These are phyloP conservation scores for Micronycteris hirsuta DNA, from an alignment of 2,113 vertebrate genomes.

Conservation along the genomic window DNA sequence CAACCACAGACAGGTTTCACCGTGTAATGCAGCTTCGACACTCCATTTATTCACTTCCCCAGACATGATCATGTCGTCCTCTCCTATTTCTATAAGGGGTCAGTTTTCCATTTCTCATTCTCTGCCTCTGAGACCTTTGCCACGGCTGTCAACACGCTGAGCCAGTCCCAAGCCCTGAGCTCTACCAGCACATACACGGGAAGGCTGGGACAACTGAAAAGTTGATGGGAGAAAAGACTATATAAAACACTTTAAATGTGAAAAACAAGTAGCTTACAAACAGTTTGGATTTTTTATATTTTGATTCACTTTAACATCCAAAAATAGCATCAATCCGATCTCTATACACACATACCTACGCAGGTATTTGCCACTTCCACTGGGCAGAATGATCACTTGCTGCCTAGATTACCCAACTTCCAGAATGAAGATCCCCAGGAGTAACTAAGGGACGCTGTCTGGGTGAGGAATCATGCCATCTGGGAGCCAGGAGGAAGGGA, in stretches of 20 bases:
- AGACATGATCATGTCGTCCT: background rate
- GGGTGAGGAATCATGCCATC: background rate
- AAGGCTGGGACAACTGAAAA: background rate
- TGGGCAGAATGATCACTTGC: background rate
- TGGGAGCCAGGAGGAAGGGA: background rate
- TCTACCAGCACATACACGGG: background rate
- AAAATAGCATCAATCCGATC: background rate
- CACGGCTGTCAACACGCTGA: background rate
- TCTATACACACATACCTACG: background rate
- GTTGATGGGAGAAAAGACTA: background rate
- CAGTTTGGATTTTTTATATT: background rate
- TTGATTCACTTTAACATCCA: background rate
- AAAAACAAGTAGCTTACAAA: background rate
- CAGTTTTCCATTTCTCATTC: background rate
- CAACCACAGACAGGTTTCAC: background rate
- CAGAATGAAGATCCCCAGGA: background rate
- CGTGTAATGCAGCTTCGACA: background rate
- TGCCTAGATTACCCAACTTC: too few relatives aligned
- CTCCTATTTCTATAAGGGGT: background rate
- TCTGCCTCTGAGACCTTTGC: background rate
- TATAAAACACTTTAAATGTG: background rate
- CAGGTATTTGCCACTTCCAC: background rate
- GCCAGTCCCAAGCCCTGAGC: background rate
- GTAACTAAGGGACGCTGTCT: background rate
- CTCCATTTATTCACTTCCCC: background rate